Conservation (phyloP, 2,888 invertebrate genomes). For the Apotomis betuletana region DNA sequence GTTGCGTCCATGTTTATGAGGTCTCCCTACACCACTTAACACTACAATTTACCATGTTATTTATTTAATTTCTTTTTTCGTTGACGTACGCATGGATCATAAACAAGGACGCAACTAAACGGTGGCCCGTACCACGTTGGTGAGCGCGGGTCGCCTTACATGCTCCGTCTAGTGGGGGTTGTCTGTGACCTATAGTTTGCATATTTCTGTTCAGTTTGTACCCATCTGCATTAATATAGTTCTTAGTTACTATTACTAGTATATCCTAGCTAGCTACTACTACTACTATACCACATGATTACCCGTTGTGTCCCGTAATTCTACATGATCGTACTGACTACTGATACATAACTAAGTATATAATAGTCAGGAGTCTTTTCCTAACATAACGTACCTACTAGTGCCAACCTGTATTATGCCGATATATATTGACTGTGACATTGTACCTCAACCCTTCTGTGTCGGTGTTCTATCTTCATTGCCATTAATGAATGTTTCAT, state of each 20-base stretch:
- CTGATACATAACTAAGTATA: neutral
- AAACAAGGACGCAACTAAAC: too few species aligned
- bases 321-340: neutral
- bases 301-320: conserved; percentile 15
- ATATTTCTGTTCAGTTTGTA: too few species aligned
- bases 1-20: too few species aligned
- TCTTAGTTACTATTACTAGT: neutral
- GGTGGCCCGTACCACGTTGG: too few species aligned
- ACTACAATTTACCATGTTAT: too few species aligned
- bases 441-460: conserved; percentile 53
- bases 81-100: too few species aligned
- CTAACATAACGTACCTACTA: conserved; percentile 1
- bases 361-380: neutral
- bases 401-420: conserved; percentile 12
- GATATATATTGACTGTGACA: conserved; percentile 19
- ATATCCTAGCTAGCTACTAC: neutral
- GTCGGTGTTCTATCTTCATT: conserved; percentile 69
- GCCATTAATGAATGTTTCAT: conserved; percentile 82
- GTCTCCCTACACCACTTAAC: too few species aligned
- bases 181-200: neutral
- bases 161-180: too few species aligned
- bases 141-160: too few species aligned
- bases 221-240: too few species aligned
- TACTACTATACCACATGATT: neutral
- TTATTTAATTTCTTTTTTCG: too few species aligned